phyloP scores from a whole-genome alignment of 2,113 vertebrate genomes.

The Alligator sinensis region DNA sequence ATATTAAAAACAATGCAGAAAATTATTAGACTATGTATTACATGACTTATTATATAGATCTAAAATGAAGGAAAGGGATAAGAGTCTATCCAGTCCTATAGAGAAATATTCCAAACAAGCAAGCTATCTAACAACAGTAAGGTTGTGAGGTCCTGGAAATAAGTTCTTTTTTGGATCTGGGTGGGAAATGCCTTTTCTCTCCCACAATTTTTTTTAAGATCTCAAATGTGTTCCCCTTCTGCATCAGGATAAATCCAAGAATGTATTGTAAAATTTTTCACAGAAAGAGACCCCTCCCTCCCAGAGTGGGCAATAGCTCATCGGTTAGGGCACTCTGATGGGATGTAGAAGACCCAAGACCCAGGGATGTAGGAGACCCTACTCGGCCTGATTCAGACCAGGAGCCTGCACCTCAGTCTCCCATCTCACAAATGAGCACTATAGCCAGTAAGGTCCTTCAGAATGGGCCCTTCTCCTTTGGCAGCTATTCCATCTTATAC shows the following conservation, averaged over 20 bases:
- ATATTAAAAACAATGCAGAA: not conserved
- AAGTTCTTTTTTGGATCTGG: not conserved
- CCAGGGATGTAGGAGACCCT: not conserved
- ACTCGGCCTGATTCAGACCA: not conserved
- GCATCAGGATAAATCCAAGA: not conserved
- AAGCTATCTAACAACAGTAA: not conserved
- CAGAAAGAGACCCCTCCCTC: too few relatives aligned
- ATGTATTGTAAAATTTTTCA: too few relatives aligned
- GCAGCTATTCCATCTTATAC: too few relatives aligned
- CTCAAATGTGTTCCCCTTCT: not conserved
- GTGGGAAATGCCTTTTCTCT: not conserved
- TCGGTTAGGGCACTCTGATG: not conserved
- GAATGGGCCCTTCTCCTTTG: too few relatives aligned
- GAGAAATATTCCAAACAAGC: not conserved
- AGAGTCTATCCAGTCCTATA: not conserved
- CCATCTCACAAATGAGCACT: too few relatives aligned
- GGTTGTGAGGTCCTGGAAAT: not conserved
- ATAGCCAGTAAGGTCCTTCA: too few relatives aligned
- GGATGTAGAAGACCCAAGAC: not conserved
- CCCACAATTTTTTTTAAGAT: not conserved
- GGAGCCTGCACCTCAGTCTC: not conserved
- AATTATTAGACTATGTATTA: not conserved
- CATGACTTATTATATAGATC: not conserved
- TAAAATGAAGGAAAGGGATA: not conserved
- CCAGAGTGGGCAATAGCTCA: too few relatives aligned